Base-by-base conservation (phyloP, 2,113 vertebrate genomes). In the Sialia sialis region DNA sequence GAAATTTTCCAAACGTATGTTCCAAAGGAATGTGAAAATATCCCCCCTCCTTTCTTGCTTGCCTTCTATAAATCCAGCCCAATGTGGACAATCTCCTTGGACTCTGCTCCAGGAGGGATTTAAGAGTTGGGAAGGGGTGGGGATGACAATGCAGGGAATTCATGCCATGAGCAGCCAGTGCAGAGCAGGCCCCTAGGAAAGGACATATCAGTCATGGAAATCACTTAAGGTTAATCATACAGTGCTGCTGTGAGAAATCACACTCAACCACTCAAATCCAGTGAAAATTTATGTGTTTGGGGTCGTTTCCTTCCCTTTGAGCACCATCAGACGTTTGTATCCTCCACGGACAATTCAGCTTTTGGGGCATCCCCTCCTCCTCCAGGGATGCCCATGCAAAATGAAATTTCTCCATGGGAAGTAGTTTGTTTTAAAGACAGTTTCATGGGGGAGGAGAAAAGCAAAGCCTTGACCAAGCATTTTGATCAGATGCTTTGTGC, bases 11-110 rank as follows among this genome's bases (percentile, higher is more conserved):
- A 95, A 89, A 80, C 0, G 8, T 69, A 73, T 30, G 59, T 93
- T 94, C 84, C 69, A 41, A 89, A 92, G 73, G 93, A 91, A 94
- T 91, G 95, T 64, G 73, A 93, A 92, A 87, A 92, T 48, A 69
- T 88, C 58, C 75, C 74, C 72, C 54, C 52, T 72, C 49, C 36
- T 78, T 86, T 77, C 68, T 84, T 9, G 39, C 87, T 63, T 43
- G 62, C 85, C 91, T 93, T 80, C 43, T 86, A 39, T 36, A 87
- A 85, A 82, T 68, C 48, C 81, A 75, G 84, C 49, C n/a, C 16
- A 2, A 58, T 55, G 59, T 0, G 2, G 76, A 75, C 20, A 7
- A 69, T 84, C 49, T 59, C 59, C 49, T 75, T 0, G 0, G 44
- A 89, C 27, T 76, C 56, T 86, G 64, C 22, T 73, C 48, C 39